Evolutionary conservation across 2,113 vertebrate genomes (phyloP), one percentile per base, ranked within the genome.

Genomic region (Agelaius phoeniceus): DNA sequence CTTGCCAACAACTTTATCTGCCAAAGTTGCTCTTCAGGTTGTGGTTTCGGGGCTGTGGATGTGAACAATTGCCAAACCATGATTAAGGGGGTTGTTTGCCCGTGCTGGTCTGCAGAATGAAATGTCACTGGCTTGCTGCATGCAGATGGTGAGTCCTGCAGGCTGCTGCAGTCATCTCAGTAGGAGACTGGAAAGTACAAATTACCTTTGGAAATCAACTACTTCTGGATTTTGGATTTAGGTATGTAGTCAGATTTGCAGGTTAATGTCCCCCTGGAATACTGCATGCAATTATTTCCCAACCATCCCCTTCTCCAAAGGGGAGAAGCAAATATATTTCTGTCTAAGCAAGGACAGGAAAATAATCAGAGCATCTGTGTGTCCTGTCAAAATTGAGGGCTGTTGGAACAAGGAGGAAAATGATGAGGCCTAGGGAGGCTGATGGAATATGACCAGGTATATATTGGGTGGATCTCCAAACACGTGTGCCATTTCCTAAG

Each of bases 241-340:
- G 78, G 68, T 72, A n/a, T 17, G 15, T 72, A 54, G 52, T 72
- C 48, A 90, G 44, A 84, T 49, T 74, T 81, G 15, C n/a, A 73
- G 48, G 18, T 73, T 33, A 66, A 62, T 37, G 15, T 43, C 2
- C 2, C 3, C 11, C 17, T 74, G 2, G 14, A 91, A n/a, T 72
- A 44, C 30, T 62, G 21, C 26, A 51, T 59, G 7, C 63, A 71
- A 35, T 48, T 81, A 43, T 10, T 84, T 33, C 54, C 8, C 22
- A 43, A 1, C 1, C 0, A 3, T 12, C 7, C 10, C 5, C 8
- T n/a, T 8, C 11, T 14, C 10, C 9, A 6, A 2, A 30, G 27
- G 24, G 21, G 9, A 75, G 35, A 54, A 87, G n/a, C 37, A 87
- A 87, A 61, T 79, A 7, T 2, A 21, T 87, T 87, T 67, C 33